phyloP scores from a whole-genome alignment of 2,797 vertebrate species.

The Sebastes steindachneri region DNA sequence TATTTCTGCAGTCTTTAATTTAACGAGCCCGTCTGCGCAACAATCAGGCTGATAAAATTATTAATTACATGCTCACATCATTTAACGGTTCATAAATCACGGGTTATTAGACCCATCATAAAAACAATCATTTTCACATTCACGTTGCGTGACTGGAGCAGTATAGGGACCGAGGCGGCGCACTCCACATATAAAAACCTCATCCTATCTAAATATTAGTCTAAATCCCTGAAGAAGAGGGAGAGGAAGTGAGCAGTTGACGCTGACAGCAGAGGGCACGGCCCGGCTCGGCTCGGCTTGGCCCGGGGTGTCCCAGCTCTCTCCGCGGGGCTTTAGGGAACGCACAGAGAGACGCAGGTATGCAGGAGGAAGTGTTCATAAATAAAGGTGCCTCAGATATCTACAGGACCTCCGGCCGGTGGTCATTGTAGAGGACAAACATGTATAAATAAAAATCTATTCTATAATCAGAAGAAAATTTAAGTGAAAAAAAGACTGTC shows the following conservation, averaged over 20 bases:
- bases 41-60: constrained; percentile 28
- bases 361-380: constrained; percentile 8
- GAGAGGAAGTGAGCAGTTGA: constrained; percentile 80
- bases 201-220: constrained; percentile 84
- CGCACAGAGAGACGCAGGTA: constrained; percentile 22
- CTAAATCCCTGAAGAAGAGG: constrained; percentile 73
- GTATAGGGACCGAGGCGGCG: constrained; percentile 48
- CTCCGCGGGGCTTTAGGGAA: constrained; percentile 54
- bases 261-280: constrained; percentile 77
- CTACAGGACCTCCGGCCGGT: neutral
- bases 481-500: neutral
- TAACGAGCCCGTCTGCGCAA: constrained; percentile 3
- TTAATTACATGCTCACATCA: constrained; percentile 68
- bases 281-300: constrained; percentile 51
- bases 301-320: constrained; percentile 54
- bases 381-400: neutral
- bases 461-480: neutral
- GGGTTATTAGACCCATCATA: constrained; percentile 55
- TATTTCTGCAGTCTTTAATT: neutral
- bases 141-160: constrained; percentile 57
- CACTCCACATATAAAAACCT: constrained; percentile 73
- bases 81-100: constrained; percentile 81
- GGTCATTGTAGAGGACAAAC: neutral
- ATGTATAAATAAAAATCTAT: neutral
- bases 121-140: constrained; percentile 63